phyloP scores from a whole-genome alignment of 1,140 invertebrate genomes.

The Drosophila lacteicornis region DNA sequence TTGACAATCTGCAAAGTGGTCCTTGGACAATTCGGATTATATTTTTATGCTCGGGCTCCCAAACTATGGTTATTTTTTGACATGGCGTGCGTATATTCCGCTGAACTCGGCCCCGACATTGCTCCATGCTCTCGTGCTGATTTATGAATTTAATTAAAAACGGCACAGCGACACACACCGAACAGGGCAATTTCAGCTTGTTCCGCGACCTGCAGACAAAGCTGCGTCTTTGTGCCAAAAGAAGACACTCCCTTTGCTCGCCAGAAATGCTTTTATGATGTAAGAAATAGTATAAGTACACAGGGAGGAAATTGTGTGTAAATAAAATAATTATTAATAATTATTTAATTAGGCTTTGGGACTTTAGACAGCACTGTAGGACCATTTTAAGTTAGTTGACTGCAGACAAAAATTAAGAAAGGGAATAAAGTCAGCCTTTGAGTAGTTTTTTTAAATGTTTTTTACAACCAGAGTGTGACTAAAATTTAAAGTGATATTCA shows the following conservation, averaged over 20 bases:
- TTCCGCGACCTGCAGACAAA: constrained; percentile 40
- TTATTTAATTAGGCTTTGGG: background rate
- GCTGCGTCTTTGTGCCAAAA: constrained; percentile 50
- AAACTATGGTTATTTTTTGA: constrained; percentile 45
- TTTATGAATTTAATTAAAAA: constrained; percentile 83
- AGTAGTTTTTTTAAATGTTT: no score
- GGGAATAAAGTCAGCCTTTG: no score
- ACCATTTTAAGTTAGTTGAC: no score
- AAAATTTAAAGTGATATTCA: background rate
- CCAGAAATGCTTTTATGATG: constrained; percentile 66
- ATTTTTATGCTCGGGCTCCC: constrained; percentile 45
- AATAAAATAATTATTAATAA: background rate
- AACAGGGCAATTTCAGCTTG: constrained; percentile 29
- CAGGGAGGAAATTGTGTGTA: background rate
- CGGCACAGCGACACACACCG: constrained; percentile 55
- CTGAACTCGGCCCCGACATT: constrained; percentile 32
- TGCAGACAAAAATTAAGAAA: background rate
- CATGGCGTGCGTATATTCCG: constrained; percentile 31
- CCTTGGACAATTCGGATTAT: constrained; percentile 48
- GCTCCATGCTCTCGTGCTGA: constrained; percentile 45
- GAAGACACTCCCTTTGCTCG: constrained; percentile 15
- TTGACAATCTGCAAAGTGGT: constrained; percentile 50
- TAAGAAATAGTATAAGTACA: constrained; percentile 18
- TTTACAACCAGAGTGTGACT: no score
- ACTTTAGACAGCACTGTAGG: background rate